Evolutionary conservation across 2,888 invertebrate genomes (phyloP), one percentile per base, ranked within the genome.

Genomic region (Drosophila anomalata): DNA sequence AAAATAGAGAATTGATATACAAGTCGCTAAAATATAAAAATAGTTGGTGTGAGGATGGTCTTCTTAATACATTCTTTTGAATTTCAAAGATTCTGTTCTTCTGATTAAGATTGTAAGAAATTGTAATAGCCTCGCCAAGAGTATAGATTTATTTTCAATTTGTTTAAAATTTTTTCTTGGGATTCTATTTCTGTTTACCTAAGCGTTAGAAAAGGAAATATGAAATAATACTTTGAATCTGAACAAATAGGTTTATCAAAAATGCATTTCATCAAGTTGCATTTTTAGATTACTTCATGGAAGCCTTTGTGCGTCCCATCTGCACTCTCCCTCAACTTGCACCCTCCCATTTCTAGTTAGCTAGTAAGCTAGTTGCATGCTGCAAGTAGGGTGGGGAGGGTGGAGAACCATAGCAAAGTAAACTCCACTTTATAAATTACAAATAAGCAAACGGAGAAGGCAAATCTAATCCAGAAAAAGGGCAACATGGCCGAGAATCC

Each of bases 341-440:
- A 0, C 26, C 36, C 11, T 2, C 9, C 22, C 6, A 17, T 6
- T 2, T 3, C 29, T 0, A 29, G 9, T 9, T 29, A 29, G 9
- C 29, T 9, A 47, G 22, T 24, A 62, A 50, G n/a, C 41, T 57
- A 42, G 51, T 67, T 75, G 52, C 67, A 75, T 69, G 31, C 29
- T 26, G 52, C 66, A 86, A 79, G 80, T 80, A 76, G 81, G 73
- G 77, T 73, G 76, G 26, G 58, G 29, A 42, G 39, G 47, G 48
- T 42, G 46, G 17, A 33, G 53, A 59, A 51, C 66, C 59, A 55
- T 69, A 73, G 71, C 63, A 72, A 75, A 79, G 73, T 69, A 88
- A 86, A 75, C 69, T 88, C 79, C 68, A 79, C 73, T 88, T 88
- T 85, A 87, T 88, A 85, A 83, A 87, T 82, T 82, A 83, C 77